Conservation (phyloP, 2,113 vertebrate species). For the Struthidea cinerea region DNA sequence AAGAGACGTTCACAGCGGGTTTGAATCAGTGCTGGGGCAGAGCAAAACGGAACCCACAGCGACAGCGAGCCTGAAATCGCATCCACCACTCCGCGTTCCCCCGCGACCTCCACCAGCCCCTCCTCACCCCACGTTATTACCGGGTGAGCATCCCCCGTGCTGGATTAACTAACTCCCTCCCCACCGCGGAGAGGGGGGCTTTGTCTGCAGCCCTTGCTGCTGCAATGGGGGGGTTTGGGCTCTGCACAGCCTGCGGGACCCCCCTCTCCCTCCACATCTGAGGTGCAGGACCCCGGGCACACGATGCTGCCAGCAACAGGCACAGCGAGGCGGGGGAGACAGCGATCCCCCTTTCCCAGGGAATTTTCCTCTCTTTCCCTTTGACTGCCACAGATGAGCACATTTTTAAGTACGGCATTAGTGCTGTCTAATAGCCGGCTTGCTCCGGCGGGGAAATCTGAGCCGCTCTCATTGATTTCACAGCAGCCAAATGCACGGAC, state of each 20-base stretch:
- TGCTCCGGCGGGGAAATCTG: not conserved
- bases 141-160: accelerated
- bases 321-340: accelerated
- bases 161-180: not conserved
- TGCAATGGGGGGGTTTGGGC: not conserved
- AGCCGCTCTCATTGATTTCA: not conserved
- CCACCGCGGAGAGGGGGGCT: accelerated
- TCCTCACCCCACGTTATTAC: not conserved
- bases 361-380: not conserved
- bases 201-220: not conserved
- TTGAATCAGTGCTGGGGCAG: not conserved
- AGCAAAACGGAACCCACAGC: not conserved
- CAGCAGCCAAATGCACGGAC: not conserved
- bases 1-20: accelerated
- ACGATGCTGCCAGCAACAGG: not conserved
- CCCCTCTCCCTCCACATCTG: accelerated
- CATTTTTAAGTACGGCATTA: not conserved
- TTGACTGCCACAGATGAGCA: not conserved
- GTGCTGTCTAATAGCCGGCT: not conserved
- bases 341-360: not conserved
- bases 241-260: accelerated
- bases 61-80: not conserved
- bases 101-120: not conserved
- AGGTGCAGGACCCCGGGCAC: accelerated
- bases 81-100: not conserved